Percentiles rank a stretch among this genome's conserved stretches.
phyloP scores from a whole-genome alignment of 2,797 vertebrate genomes.

The Menidia menidia region DNA sequence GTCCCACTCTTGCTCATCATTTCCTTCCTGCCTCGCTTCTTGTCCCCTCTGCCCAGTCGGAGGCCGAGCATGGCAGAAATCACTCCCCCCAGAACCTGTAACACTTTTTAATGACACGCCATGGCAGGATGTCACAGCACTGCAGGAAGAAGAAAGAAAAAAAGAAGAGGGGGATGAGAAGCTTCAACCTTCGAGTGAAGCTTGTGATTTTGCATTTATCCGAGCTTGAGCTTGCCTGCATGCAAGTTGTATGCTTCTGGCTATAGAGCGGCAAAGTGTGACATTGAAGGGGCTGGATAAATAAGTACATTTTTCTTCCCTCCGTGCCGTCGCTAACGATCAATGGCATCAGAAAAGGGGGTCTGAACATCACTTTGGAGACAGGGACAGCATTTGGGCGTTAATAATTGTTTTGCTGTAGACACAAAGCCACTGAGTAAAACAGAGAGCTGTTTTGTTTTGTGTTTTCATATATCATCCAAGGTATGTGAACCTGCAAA shows the following conservation, averaged over 20 bases:
- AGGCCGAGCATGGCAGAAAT: conserved; percentile 47
- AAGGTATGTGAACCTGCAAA: conserved; percentile 24
- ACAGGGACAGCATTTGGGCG: conserved; percentile 50
- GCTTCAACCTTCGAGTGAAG: conserved; percentile 44
- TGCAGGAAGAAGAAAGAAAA: conserved; percentile 18
- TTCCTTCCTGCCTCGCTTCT: conserved; percentile 28
- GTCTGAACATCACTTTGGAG: conserved; percentile 59
- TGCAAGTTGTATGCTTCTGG: conserved; percentile 66
- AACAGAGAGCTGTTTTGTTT: conserved; percentile 41
- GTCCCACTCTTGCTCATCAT: conserved; percentile 55
- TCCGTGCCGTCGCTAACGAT: conserved; percentile 71
- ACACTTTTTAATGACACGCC: conserved; percentile 77
- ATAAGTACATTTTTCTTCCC: conserved; percentile 76
- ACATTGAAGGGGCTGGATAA: conserved; percentile 75
- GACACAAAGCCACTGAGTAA: conserved; percentile 42
- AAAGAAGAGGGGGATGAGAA: neutral
- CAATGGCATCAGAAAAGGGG: conserved; percentile 53
- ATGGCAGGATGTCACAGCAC: conserved; percentile 58
- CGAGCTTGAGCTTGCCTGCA: conserved; percentile 18
- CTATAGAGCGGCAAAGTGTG: conserved; percentile 77
- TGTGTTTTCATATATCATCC: conserved; percentile 25
- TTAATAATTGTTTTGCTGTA: conserved; percentile 61
- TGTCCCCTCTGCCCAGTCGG: conserved; percentile 30
- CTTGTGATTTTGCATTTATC: conserved; percentile 43
- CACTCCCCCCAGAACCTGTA: conserved; percentile 65